phyloP scores from a whole-genome alignment of 35 echinoderm and acorn worm species.

The Nesometra sesokonis region DNA sequence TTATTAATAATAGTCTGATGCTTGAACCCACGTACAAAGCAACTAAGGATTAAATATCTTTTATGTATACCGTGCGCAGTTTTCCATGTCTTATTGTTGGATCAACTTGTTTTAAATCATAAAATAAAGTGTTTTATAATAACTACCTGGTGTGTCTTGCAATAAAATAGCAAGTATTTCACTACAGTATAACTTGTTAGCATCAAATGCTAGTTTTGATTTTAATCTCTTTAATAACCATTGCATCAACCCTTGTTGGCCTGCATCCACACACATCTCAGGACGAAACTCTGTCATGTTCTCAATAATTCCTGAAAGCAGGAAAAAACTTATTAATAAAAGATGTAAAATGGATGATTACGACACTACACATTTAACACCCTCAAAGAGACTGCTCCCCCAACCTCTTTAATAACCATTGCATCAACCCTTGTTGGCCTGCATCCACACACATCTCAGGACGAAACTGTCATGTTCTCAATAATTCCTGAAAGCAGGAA shows the following conservation, averaged over 20 bases:
- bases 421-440: slow-evolving; percentile 86
- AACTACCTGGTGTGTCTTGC: slow-evolving; percentile 60
- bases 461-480: slow-evolving; percentile 80
- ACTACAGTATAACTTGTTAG: slow-evolving; percentile 86
- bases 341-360: no score
- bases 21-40: no score
- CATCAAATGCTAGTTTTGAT: slow-evolving; percentile 74
- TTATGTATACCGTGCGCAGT: no score
- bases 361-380: no score
- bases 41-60: no score
- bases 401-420: slow-evolving; percentile 79
- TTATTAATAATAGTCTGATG: no score
- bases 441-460: slow-evolving; percentile 79
- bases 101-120: no score
- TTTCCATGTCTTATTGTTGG: no score
- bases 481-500: slow-evolving; percentile 65
- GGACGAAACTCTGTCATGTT: slow-evolving; percentile 87
- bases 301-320: slow-evolving; percentile 72
- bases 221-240: slow-evolving; percentile 86
- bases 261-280: slow-evolving; percentile 76
- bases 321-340: no score
- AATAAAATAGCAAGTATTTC: slow-evolving; percentile 92
- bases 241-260: slow-evolving; percentile 85
- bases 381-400: no score
- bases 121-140: no score